Evolutionary conservation across 2,113 vertebrate species (phyloP).

Genomic region (Psittacula cyanocephala): DNA sequence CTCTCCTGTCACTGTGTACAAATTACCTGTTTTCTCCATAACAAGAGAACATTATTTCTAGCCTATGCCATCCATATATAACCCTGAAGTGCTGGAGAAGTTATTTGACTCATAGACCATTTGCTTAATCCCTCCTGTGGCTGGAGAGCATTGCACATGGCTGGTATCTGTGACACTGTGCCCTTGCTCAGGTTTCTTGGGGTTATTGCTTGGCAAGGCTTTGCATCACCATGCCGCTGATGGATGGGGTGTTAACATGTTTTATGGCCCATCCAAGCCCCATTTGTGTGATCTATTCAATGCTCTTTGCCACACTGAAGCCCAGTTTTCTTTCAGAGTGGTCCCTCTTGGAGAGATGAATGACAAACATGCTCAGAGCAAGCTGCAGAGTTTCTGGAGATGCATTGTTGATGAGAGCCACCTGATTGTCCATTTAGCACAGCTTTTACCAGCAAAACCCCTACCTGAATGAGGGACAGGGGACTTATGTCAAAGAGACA

Average conservation of each 20-base stretch:
- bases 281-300: background rate
- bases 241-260: accelerated
- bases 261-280: no score
- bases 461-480: background rate
- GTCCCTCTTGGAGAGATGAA: background rate
- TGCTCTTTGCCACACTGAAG: background rate
- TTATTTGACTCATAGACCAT: background rate
- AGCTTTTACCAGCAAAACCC: background rate
- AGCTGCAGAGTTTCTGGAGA: background rate
- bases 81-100: background rate
- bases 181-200: background rate
- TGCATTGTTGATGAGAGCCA: background rate
- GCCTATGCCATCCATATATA: background rate
- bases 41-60: background rate
- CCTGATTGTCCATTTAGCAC: background rate
- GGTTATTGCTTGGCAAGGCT: background rate
- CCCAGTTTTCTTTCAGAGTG: background rate
- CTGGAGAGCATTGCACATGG: background rate
- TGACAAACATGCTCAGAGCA: background rate
- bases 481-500: background rate
- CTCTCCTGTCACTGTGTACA: background rate
- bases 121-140: accelerated
- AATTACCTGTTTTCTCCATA: background rate
- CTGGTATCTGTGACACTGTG: background rate
- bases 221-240: background rate